Evolutionary conservation across 1,140 invertebrate species (phyloP).

Genomic region (Papilio polytes): DNA sequence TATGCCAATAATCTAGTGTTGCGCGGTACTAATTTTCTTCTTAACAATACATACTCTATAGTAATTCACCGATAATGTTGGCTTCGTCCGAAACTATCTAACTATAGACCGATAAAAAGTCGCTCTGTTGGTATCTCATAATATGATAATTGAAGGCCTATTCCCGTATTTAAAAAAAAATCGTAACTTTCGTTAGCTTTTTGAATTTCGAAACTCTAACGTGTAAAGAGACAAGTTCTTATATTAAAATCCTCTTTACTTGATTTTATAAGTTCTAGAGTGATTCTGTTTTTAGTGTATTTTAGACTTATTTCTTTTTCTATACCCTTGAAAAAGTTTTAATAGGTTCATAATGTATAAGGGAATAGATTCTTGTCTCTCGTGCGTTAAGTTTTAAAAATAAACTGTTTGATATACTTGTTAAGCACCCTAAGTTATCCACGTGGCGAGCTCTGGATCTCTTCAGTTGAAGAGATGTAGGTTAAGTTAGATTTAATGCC

Average conservation of each 20-base stretch:
- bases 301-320: constrained; percentile 27
- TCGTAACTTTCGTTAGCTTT: neutral
- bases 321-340: neutral
- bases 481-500: neutral
- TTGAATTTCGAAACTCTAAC: neutral
- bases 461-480: neutral
- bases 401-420: constrained; percentile 38
- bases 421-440: constrained; percentile 58
- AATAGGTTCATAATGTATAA: constrained; percentile 1
- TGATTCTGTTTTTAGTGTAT: neutral
- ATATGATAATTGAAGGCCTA: constrained; percentile 47
- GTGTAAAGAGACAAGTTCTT: neutral
- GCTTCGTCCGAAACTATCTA: no score
- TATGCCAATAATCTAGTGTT: no score
- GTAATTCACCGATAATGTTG: no score
- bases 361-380: neutral
- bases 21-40: no score
- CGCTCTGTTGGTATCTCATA: constrained; percentile 37
- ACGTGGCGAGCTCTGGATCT: constrained; percentile 51
- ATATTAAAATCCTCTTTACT: constrained; percentile 9
- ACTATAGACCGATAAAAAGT: no score
- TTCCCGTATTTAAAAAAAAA: constrained; percentile 5
- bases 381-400: constrained; percentile 7
- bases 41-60: no score
- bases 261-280: neutral